A percentile compares a stretch with the other conserved stretches of the same genome.
These are phyloP conservation scores for Brachypodius melanocephalos DNA, from an alignment of 2,113 vertebrate species.

Conservation along the genomic window DNA sequence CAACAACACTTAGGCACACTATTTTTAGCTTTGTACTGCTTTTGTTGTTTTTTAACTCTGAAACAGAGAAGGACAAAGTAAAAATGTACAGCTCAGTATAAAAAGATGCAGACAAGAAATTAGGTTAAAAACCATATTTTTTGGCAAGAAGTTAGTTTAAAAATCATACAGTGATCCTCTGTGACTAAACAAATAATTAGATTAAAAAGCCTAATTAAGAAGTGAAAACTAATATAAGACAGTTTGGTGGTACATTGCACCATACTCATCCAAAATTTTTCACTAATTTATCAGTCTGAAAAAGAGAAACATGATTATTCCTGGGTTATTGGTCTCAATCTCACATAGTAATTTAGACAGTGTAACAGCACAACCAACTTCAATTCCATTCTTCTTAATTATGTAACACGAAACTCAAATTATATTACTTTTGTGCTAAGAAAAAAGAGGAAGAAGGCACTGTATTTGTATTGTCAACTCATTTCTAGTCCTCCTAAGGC, in stretches of 20 bases:
- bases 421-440: constrained; percentile 43
- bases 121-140: not conserved
- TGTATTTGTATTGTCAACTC: constrained; percentile 30
- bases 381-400: constrained; percentile 76
- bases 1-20: not conserved
- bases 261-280: not conserved
- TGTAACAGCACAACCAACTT: constrained; percentile 40
- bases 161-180: not conserved
- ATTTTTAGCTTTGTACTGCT: not conserved
- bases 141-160: not conserved
- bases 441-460: constrained; percentile 1
- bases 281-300: not conserved
- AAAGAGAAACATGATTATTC: constrained; percentile 58
- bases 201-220: not conserved
- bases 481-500: constrained; percentile 56
- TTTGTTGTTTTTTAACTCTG: not conserved
- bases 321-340: constrained; percentile 66
- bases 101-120: not conserved
- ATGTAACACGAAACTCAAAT: constrained; percentile 70
- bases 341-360: constrained; percentile 70
- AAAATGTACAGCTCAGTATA: not conserved
- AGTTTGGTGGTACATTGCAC: not conserved
- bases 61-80: not conserved
- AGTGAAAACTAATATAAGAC: constrained; percentile 6
- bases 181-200: not conserved